phyloP scores from a whole-genome alignment of 1,140 invertebrate species.

The Tribolium madens region DNA sequence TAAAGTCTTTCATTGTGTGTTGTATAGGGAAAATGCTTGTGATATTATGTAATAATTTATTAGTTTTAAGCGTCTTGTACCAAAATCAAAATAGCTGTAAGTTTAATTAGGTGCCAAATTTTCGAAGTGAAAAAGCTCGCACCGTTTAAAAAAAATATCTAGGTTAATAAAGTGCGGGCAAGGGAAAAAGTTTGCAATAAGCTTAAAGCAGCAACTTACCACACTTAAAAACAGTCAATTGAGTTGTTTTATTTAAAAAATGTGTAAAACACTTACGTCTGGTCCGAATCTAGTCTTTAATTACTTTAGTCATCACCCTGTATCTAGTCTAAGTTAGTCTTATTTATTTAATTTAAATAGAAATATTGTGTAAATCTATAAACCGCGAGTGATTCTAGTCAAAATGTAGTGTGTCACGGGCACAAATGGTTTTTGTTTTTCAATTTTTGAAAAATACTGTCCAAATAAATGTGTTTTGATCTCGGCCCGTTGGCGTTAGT shows the following conservation, averaged over 20 bases:
- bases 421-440: constrained; percentile 38
- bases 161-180: constrained; percentile 60
- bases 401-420: constrained; percentile 51
- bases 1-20: constrained; percentile 19
- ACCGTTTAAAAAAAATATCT: not conserved
- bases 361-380: constrained; percentile 21
- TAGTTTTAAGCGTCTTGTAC: constrained; percentile 26
- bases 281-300: constrained; percentile 3
- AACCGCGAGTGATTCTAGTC: constrained; percentile 54
- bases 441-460: not conserved
- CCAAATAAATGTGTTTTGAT: constrained; percentile 34
- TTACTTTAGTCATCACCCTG: not conserved
- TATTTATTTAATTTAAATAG: constrained; percentile 24
- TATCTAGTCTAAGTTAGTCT: constrained; percentile 42
- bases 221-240: constrained; percentile 54
- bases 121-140: constrained; percentile 22
- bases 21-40: constrained; percentile 25
- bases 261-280: constrained; percentile 4
- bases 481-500: constrained; percentile 42
- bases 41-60: constrained; percentile 38
- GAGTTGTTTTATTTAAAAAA: constrained; percentile 21
- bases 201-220: constrained; percentile 64
- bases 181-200: constrained; percentile 65
- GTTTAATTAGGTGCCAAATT: constrained; percentile 35
- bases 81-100: constrained; percentile 36